Conservation (phyloP, 2,113 vertebrate genomes). For the Chionis minor region DNA sequence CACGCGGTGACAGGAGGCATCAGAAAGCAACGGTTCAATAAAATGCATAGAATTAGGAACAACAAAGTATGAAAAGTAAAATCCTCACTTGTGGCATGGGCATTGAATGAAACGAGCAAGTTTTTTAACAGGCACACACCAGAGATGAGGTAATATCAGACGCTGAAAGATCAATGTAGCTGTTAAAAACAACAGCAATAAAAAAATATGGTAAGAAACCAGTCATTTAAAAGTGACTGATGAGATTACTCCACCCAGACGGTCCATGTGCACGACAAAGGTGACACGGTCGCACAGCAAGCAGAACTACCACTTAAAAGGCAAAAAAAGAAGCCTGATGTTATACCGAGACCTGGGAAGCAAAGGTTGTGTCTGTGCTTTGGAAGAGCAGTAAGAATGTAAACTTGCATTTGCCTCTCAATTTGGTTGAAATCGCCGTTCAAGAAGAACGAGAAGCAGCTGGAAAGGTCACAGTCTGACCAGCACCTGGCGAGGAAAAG, state of each 20-base stretch:
- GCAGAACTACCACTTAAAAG: neutral
- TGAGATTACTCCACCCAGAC: neutral
- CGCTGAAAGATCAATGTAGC: neutral
- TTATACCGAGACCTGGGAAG: neutral
- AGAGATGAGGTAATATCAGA: neutral
- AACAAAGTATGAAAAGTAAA: no score
- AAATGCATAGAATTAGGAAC: neutral
- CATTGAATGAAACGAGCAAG: neutral
- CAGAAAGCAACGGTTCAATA: neutral
- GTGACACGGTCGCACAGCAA: neutral
- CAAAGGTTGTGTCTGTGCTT: neutral
- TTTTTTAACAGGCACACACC: neutral
- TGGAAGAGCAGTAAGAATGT: neutral
- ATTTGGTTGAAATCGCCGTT: neutral
- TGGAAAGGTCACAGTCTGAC: neutral
- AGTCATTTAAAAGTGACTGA: neutral
- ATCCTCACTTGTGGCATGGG: fast-evolving
- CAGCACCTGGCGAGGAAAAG: neutral
- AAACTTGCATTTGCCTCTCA: neutral
- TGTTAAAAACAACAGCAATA: no score
- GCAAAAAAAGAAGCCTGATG: no score
- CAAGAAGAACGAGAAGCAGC: neutral
- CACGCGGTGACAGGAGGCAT: fast-evolving
- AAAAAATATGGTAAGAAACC: fast-evolving
- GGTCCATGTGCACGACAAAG: fast-evolving